Conservation (phyloP, 2,888 invertebrate genomes). For the Acronicta psi region DNA sequence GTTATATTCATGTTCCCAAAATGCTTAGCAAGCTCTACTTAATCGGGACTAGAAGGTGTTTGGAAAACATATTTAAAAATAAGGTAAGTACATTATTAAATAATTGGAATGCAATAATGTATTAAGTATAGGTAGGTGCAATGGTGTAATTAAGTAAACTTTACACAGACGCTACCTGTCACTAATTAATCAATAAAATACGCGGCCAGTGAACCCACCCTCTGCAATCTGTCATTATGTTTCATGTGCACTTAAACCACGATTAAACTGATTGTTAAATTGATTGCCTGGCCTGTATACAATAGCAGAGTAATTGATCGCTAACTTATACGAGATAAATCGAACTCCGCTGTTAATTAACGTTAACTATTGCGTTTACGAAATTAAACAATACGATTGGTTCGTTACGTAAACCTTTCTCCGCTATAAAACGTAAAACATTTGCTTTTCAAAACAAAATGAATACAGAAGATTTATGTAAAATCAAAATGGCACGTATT, state of each 20-base stretch:
- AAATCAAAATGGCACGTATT: slow-evolving; percentile 26
- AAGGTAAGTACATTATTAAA: no score
- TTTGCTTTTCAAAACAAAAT: slow-evolving; percentile 30
- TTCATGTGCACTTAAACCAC: slow-evolving; percentile 19
- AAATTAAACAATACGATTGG: slow-evolving; percentile 44
- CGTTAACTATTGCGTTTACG: slow-evolving; percentile 25
- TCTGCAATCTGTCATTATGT: slow-evolving; percentile 18
- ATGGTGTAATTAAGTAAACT: no score
- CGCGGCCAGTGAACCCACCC: slow-evolving; percentile 16
- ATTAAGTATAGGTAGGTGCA: no score
- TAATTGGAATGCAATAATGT: no score
- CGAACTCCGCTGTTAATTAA: slow-evolving; percentile 40
- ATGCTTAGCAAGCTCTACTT: no score
- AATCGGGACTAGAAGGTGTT: no score
- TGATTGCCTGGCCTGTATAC: slow-evolving; percentile 24
- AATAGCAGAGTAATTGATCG: slow-evolving; percentile 36
- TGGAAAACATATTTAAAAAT: no score
- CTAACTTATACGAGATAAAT: slow-evolving; percentile 36
- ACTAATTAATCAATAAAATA: slow-evolving; percentile 8
- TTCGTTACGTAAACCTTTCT: slow-evolving; percentile 44
- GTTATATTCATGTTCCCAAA: no score
- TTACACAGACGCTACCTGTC: neutral
- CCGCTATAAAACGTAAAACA: slow-evolving; percentile 24
- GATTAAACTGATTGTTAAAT: slow-evolving; percentile 32
- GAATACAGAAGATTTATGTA: slow-evolving; percentile 30